phyloP scores from a whole-genome alignment of 2,113 vertebrate genomes.

The Regulus satrapa region DNA sequence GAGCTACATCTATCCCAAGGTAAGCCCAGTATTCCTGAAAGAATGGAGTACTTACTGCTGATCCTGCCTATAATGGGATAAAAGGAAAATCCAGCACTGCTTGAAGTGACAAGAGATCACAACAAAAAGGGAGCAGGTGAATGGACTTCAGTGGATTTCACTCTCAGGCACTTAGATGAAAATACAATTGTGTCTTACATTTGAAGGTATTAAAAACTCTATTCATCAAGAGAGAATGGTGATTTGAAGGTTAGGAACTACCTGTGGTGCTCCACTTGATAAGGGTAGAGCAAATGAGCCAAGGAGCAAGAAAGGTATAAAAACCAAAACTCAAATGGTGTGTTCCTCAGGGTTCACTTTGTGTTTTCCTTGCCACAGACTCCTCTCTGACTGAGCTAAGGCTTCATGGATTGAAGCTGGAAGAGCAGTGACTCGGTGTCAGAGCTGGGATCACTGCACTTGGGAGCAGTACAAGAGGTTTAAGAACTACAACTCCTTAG shows the following conservation, averaged over 20 bases:
- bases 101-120: neutral
- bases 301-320: neutral
- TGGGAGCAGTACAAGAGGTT: neutral
- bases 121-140: neutral
- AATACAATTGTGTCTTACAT: neutral
- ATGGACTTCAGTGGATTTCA: neutral
- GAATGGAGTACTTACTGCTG: neutral
- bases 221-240: neutral
- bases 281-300: neutral
- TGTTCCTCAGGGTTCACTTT: neutral
- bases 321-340: neutral
- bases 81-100: neutral
- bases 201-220: neutral
- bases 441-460: neutral
- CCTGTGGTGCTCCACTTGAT: neutral
- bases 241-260: neutral
- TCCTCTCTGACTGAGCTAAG: neutral
- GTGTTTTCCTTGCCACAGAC: neutral
- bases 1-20: neutral
- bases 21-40: constrained; percentile 10
- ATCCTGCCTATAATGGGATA: neutral
- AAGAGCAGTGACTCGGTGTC: neutral
- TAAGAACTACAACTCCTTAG: neutral
- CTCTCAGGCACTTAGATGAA: neutral
- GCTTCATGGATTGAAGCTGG: neutral